phyloP scores from a whole-genome alignment of 2,113 vertebrate genomes.

The Gobiocypris rarus region DNA sequence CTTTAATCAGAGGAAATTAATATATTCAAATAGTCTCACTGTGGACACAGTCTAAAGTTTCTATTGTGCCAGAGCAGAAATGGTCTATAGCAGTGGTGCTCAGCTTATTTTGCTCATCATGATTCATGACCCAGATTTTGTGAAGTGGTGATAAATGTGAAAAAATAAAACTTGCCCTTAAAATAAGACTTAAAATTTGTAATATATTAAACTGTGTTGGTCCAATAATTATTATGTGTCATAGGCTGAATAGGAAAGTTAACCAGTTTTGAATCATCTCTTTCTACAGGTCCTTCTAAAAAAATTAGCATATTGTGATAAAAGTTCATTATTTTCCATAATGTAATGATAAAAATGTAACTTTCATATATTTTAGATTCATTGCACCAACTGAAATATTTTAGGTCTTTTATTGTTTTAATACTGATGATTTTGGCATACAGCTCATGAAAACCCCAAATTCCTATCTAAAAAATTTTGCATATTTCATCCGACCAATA shows the following conservation, averaged over 20 bases:
- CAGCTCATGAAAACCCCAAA: no score
- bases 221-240: neutral
- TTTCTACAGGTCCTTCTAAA: no score
- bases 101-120: neutral
- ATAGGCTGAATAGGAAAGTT: neutral
- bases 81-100: neutral
- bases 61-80: constrained; percentile 1
- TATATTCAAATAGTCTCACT: neutral
- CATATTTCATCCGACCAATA: no score
- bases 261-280: neutral
- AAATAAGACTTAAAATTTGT: neutral
- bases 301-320: no score
- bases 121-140: neutral
- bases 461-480: no score
- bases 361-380: no score
- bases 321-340: no score
- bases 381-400: no score
- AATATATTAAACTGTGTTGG: neutral
- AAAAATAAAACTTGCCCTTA: neutral
- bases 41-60: neutral
- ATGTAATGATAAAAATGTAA: no score
- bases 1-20: constrained; percentile 2
- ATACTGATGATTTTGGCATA: no score
- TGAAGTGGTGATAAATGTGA: neutral
- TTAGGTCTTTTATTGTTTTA: no score